phyloP scores from a whole-genome alignment of 2,113 vertebrate species.

The Rhabdomys dilectus region DNA sequence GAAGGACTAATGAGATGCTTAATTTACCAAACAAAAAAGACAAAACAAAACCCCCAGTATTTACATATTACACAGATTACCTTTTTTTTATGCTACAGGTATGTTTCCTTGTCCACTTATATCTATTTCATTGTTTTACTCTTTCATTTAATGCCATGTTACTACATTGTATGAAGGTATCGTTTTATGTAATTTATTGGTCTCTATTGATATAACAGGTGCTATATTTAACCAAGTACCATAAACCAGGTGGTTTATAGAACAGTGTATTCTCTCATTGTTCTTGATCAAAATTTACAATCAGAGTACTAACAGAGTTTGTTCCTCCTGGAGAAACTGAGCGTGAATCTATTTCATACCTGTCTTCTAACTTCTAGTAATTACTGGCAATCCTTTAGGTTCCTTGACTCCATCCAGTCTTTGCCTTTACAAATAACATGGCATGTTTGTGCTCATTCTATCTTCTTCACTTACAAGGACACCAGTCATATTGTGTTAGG shows the following conservation, averaged over 20 bases:
- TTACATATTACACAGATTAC: neutral
- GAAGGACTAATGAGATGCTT: constrained; percentile 3
- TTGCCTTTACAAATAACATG: neutral
- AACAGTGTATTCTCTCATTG: neutral
- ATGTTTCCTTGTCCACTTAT: neutral
- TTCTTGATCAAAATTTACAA: neutral
- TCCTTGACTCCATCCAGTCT: neutral
- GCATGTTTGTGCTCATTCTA: neutral
- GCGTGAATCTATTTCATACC: neutral
- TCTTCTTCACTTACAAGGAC: neutral
- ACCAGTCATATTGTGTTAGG: too few species aligned
- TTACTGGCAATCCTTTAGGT: neutral
- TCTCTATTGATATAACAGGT: neutral
- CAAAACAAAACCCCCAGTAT: neutral
- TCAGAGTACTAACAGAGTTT: too few species aligned
- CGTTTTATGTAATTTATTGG: neutral
- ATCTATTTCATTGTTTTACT: neutral
- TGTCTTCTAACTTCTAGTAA: too few species aligned
- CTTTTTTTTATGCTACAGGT: constrained; percentile 18
- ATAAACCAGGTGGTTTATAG: neutral
- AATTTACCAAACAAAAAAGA: neutral
- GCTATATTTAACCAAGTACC: neutral
- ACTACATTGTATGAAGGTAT: neutral
- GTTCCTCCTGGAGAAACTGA: neutral
- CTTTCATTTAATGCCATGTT: neutral